A percentile compares a stretch with the other conserved stretches of the same genome.
These are phyloP conservation scores for Aradophagus sp. DNA, from an alignment of 1,140 invertebrate species.

Conservation along the genomic window DNA sequence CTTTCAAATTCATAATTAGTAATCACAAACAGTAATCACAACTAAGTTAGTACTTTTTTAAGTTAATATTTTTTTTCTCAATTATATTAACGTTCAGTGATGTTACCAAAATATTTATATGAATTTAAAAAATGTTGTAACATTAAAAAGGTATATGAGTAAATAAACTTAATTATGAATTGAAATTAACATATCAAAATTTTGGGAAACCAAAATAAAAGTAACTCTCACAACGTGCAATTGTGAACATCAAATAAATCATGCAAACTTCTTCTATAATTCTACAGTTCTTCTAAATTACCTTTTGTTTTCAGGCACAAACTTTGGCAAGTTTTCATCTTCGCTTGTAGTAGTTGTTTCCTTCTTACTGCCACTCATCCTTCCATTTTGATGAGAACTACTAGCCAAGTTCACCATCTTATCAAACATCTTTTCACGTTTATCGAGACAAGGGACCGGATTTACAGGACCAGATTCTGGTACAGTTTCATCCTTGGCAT, in stretches of 20 bases:
- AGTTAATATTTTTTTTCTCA: too few relatives aligned
- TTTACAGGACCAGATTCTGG: conserved; percentile 82
- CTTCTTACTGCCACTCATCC: conserved; percentile 68
- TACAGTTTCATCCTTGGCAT: conserved; percentile 78
- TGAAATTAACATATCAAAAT: conserved; percentile 9
- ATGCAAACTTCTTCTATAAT: conserved; percentile 13
- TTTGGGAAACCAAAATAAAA: background rate
- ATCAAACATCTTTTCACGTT: conserved; percentile 87
- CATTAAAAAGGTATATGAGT: too few relatives aligned
- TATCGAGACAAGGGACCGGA: conserved; percentile 85
- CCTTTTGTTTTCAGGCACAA: conserved; percentile 79
- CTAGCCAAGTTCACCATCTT: conserved; percentile 88
- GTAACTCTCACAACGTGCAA: conserved; percentile 22
- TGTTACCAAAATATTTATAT: too few relatives aligned
- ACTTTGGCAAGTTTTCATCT: conserved; percentile 75
- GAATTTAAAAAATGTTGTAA: too few relatives aligned
- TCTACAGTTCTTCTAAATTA: conserved; percentile 27
- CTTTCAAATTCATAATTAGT: too few relatives aligned
- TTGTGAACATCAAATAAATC: conserved; percentile 27
- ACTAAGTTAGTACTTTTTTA: too few relatives aligned
- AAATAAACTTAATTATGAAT: too few relatives aligned
- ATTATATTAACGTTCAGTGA: too few relatives aligned
- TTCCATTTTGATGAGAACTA: conserved; percentile 78
- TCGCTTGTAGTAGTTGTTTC: conserved; percentile 29
- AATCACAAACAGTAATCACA: too few relatives aligned